Evolutionary conservation across 2,113 vertebrate genomes (phyloP).

Genomic region (Gambusia holbrooki): DNA sequence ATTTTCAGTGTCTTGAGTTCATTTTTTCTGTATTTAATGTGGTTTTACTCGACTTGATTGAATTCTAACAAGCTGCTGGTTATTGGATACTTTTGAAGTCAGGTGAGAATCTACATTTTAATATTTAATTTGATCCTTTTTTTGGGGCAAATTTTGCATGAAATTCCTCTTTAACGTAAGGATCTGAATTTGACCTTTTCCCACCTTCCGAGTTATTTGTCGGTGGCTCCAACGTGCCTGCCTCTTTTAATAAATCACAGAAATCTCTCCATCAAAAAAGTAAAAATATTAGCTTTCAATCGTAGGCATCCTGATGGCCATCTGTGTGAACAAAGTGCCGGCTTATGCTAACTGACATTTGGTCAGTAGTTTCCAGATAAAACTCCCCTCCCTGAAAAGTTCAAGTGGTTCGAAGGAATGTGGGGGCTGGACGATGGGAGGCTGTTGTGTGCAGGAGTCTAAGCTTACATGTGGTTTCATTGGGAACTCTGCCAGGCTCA

Average conservation of each 20-base stretch:
- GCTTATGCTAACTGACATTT: conserved; percentile 67
- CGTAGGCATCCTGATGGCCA: conserved; percentile 36
- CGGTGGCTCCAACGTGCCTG: background rate
- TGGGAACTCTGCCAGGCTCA: conserved; percentile 67
- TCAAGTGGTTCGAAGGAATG: conserved; percentile 72
- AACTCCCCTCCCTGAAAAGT: conserved; percentile 67
- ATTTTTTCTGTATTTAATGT: background rate
- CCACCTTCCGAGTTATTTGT: background rate
- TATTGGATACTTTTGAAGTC: background rate
- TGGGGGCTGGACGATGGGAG: conserved; percentile 53
- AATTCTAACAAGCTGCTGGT: background rate
- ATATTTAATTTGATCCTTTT: background rate
- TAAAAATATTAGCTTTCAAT: conserved; percentile 28
- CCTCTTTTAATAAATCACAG: conserved; percentile 12
- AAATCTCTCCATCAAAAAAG: conserved; percentile 21
- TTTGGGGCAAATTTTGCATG: background rate
- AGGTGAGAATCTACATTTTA: background rate
- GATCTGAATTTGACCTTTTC: too few species aligned
- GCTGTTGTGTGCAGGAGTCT: conserved; percentile 51
- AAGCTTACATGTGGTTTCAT: conserved; percentile 64
- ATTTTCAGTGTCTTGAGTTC: conserved; percentile 6
- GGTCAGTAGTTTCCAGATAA: conserved; percentile 60
- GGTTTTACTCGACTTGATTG: background rate
- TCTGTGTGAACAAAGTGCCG: conserved; percentile 57
- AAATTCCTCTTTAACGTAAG: too few species aligned